Base-by-base conservation (phyloP, 2,113 vertebrate species). In the Dascyllus trimaculatus region DNA sequence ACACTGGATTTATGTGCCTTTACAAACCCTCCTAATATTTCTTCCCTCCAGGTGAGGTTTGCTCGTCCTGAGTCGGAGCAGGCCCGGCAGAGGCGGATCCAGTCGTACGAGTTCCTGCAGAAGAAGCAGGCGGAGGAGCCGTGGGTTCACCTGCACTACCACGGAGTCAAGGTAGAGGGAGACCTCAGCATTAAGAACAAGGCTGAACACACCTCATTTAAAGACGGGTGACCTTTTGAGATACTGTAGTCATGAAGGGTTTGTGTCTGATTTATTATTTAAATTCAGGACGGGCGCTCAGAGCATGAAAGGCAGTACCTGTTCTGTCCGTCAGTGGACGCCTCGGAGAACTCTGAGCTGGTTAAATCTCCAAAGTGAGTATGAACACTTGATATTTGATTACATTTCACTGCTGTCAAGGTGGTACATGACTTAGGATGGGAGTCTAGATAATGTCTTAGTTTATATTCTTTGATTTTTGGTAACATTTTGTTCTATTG, bases 41-140 rank as follows among this genome's bases (percentile, higher is more conserved):
- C 1, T 21, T 26, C 22, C 1, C 2, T 49, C 0, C 64, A 99
- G 98, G 98, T 99, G 58, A 95, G 98, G 59, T 99, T 99, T 82
- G 96, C 98, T 3, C 95, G 98, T 19, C 98, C 98, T 0, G 98
- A 99, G 89, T 96, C 96, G 0, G 98, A 99, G 64, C 97, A 99
- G 88, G 98, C 98, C 53, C 96, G 97, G 0, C 97, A 99, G 85
- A 95, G 97, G 2, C 96, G 97, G 0, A 95, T 96, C 67, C 98
- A 98, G 88, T 98, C 98, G 0, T 99, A 99, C 0, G 98, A 99
- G 88, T 99, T 98, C 89, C 92, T 99, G 80, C 98, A 99, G 92
- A 99, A 97, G 94, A 99, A 97, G 90, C 98, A 99, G 11, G 97
- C 98, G 0, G 98, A 99, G 59, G 98, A 99, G 59, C 97, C 97